phyloP scores from a whole-genome alignment of 2,888 invertebrate species.

The Sepioteuthis lessoniana region DNA sequence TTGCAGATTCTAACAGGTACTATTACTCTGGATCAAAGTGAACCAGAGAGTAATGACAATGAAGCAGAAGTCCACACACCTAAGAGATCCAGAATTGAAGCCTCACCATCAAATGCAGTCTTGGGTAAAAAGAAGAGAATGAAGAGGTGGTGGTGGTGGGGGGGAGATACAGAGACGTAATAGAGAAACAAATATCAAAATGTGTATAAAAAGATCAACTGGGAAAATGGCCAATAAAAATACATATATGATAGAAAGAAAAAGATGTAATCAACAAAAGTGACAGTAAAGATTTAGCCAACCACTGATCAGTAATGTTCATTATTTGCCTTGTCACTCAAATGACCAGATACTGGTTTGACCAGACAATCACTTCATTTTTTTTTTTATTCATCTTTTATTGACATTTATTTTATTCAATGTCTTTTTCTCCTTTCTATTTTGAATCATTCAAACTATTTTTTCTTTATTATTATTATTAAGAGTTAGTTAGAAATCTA shows the following conservation, averaged over 20 bases:
- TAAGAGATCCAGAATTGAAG: too few species aligned
- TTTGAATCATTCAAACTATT: neutral
- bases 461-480: neutral
- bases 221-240: neutral
- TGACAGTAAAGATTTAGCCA: too few species aligned
- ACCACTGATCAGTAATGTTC: neutral
- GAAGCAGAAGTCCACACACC: too few species aligned
- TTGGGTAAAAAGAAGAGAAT: neutral
- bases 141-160: neutral
- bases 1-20: too few species aligned
- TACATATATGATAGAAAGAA: neutral
- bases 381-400: neutral
- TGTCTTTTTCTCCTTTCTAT: neutral
- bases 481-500: neutral
- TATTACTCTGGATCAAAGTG: too few species aligned
- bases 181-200: neutral
- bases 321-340: neutral
- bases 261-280: neutral
- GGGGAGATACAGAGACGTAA: neutral
- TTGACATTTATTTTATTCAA: neutral
- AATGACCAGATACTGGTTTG: neutral
- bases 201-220: neutral
- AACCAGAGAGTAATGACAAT: too few species aligned
- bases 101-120: too few species aligned
- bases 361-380: neutral